Percentiles rank a stretch among this genome's conserved stretches.
Conservation (phyloP, 2,797 vertebrate species). For the Tragelaphus oryx region DNA sequence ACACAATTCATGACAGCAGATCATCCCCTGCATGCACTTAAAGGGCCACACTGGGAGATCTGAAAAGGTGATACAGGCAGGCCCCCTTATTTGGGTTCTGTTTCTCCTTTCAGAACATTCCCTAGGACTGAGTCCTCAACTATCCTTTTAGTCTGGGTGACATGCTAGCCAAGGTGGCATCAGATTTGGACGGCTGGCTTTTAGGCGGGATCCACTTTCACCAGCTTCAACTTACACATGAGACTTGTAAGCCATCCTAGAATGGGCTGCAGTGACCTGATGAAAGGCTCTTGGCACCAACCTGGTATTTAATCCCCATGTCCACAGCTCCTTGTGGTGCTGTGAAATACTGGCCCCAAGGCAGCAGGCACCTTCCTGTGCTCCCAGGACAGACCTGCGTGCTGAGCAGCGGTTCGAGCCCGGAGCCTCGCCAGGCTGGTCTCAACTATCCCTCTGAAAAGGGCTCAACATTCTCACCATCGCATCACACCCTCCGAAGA, state of each 20-base stretch:
- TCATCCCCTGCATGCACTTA: not conserved
- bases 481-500: not conserved
- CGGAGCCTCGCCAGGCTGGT: not conserved
- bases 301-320: not conserved
- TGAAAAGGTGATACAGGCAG: not conserved
- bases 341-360: not conserved
- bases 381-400: not conserved
- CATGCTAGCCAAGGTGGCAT: not conserved
- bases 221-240: not conserved
- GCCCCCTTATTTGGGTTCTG: not conserved
- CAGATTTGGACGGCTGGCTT: not conserved
- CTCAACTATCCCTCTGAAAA: not conserved
- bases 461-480: not conserved
- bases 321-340: not conserved
- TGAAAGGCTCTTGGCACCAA: not conserved
- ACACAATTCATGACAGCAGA: not conserved
- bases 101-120: not conserved
- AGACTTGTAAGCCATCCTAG: not conserved
- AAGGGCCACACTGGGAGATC: not conserved
- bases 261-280: not conserved
- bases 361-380: fast-evolving
- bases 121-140: slow-evolving; percentile 12
- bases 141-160: slow-evolving; percentile 2
- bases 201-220: slow-evolving; percentile 15
- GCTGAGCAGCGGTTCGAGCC: not conserved